A percentile compares a stretch with the other conserved stretches of the same genome.
Evolutionary conservation across 1,140 invertebrate species (phyloP).

Genomic region (Drosophila pandora): DNA sequence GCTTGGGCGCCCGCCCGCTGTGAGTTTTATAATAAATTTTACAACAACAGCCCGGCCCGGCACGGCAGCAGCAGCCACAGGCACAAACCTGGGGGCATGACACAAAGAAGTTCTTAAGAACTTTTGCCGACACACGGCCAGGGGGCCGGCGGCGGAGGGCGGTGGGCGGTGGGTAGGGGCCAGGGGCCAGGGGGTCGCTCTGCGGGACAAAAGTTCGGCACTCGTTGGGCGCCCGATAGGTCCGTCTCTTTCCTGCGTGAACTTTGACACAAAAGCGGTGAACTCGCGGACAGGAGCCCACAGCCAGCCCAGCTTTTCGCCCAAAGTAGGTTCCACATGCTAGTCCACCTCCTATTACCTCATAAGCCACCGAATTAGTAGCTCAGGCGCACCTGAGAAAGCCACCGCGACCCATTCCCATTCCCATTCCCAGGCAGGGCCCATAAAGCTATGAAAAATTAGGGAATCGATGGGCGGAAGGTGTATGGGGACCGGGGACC

Average conservation of each 20-base stretch:
- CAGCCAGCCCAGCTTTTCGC: neutral
- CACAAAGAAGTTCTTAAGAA: slow-evolving; percentile 74
- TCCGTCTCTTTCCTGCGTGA: slow-evolving; percentile 11
- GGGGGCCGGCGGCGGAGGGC: neutral
- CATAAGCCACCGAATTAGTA: no score
- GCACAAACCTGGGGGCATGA: slow-evolving; percentile 66
- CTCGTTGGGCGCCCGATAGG: slow-evolving; percentile 49
- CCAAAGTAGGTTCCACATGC: neutral
- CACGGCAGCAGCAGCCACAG: slow-evolving; percentile 32
- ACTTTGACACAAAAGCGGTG: slow-evolving; percentile 64
- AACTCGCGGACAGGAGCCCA: slow-evolving; percentile 10
- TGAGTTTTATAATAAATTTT: slow-evolving; percentile 71
- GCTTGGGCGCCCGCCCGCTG: slow-evolving; percentile 54
- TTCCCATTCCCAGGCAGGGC: neutral
- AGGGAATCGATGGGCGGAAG: slow-evolving; percentile 15
- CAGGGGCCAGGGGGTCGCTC: slow-evolving; percentile 1
- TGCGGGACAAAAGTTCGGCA: slow-evolving; percentile 45
- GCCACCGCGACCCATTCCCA: slow-evolving; percentile 5
- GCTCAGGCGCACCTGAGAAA: slow-evolving; percentile 1
- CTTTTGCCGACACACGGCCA: slow-evolving; percentile 65
- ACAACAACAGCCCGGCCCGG: slow-evolving; percentile 53
- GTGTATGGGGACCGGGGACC: neutral
- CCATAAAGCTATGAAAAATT: slow-evolving; percentile 6
- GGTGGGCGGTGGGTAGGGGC: no score
- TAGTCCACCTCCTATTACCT: neutral